phyloP scores from a whole-genome alignment of 1,140 invertebrate genomes.

The Drosophila sucinea region DNA sequence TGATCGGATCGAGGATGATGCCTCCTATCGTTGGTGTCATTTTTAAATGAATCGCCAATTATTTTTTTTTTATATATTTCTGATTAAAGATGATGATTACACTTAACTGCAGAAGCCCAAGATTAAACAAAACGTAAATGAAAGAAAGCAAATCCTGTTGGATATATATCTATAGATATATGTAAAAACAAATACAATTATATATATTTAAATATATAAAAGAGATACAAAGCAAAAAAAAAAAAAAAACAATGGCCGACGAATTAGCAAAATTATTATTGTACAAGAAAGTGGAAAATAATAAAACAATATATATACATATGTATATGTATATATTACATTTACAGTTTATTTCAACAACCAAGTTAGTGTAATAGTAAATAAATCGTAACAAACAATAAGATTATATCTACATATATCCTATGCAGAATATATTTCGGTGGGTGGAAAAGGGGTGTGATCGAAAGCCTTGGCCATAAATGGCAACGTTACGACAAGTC shows the following conservation, averaged over 20 bases:
- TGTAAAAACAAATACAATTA: slow-evolving; percentile 27
- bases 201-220: slow-evolving; percentile 47
- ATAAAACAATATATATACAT: slow-evolving; percentile 14
- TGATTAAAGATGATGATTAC: slow-evolving; percentile 4
- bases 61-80: slow-evolving; percentile 6
- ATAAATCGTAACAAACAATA: slow-evolving; percentile 63
- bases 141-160: slow-evolving; percentile 57
- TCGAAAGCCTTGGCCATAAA: not conserved
- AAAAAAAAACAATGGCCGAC: slow-evolving; percentile 42
- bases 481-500: not conserved
- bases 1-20: not conserved
- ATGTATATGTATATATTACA: slow-evolving; percentile 3
- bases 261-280: slow-evolving; percentile 72
- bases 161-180: slow-evolving; percentile 41
- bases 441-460: not conserved
- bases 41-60: slow-evolving; percentile 14
- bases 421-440: not conserved
- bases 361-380: slow-evolving; percentile 69
- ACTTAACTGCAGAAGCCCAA: slow-evolving; percentile 35
- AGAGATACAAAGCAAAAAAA: slow-evolving; percentile 27
- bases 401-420: slow-evolving; percentile 32
- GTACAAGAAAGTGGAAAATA: slow-evolving; percentile 36
- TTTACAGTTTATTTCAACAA: slow-evolving; percentile 68
- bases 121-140: slow-evolving; percentile 21
- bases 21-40: slow-evolving; percentile 9